Conservation (phyloP, 2,888 invertebrate genomes). For the Machimus atricapillus region DNA sequence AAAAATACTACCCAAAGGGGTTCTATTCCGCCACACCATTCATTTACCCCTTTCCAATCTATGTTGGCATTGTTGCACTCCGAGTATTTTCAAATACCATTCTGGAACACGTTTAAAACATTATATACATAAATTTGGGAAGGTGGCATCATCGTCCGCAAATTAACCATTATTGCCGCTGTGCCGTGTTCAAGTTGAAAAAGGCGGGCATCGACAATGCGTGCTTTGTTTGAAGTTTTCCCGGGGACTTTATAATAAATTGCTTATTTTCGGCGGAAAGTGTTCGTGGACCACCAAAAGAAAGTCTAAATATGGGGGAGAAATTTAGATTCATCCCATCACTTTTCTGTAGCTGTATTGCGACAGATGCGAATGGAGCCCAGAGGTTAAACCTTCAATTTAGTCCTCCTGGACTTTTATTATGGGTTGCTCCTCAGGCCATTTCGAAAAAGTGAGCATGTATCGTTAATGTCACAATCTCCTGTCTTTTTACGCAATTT, state of each 20-base stretch:
- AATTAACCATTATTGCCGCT: neutral
- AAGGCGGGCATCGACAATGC: neutral
- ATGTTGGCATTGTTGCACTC: neutral
- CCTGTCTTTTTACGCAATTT: neutral
- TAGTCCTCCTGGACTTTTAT: neutral
- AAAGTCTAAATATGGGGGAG: neutral
- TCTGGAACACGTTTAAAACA: neutral
- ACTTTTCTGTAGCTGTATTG: neutral
- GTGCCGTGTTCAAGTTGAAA: neutral
- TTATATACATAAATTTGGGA: neutral
- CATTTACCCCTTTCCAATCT: neutral
- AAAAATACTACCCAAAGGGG: conserved; percentile 6
- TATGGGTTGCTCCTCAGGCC: neutral
- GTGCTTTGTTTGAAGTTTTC: neutral
- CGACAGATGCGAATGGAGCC: neutral
- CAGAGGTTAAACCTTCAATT: neutral
- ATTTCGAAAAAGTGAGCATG: neutral
- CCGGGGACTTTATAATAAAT: neutral
- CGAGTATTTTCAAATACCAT: neutral
- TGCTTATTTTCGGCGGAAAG: neutral
- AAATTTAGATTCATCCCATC: neutral
- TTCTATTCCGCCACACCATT: neutral
- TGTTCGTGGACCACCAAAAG: neutral
- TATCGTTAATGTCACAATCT: neutral
- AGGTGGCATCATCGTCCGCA: neutral